These are phyloP conservation scores for Gerosis bhagava DNA, from an alignment of 2,888 invertebrate species.

Conservation along the genomic window DNA sequence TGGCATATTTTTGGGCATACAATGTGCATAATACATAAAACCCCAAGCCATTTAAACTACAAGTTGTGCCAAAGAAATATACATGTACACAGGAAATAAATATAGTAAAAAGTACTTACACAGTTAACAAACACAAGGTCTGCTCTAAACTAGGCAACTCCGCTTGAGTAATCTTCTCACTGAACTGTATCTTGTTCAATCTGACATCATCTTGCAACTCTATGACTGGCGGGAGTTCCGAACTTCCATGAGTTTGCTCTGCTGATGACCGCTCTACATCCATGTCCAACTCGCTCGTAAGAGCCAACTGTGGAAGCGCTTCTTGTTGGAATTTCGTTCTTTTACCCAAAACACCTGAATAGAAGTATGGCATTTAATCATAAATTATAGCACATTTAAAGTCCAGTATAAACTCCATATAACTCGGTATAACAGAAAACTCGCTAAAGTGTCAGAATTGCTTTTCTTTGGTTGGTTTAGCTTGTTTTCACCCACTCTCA, in stretches of 20 bases:
- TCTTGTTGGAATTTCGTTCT: conserved; percentile 94
- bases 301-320: conserved; percentile 90
- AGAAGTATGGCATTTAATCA: no score
- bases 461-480: no score
- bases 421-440: no score
- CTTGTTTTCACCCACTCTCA: no score
- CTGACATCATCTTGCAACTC: conserved; percentile 93
- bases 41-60: no score
- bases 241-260: conserved; percentile 71
- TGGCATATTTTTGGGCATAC: no score
- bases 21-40: no score
- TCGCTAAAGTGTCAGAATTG: no score
- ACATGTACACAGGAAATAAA: no score
- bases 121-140: conserved; percentile 89
- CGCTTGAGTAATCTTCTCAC: conserved; percentile 72
- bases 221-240: conserved; percentile 84
- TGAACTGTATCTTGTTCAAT: conserved; percentile 89
- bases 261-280: conserved; percentile 65
- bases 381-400: no score
- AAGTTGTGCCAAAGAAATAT: no score
- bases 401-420: no score
- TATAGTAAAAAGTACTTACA: conserved; percentile 84
- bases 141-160: conserved; percentile 89
- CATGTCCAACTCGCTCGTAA: conserved; percentile 82
- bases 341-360: conserved; percentile 91